phyloP scores from a whole-genome alignment of 2,888 invertebrate genomes.

The Philereme transversata region DNA sequence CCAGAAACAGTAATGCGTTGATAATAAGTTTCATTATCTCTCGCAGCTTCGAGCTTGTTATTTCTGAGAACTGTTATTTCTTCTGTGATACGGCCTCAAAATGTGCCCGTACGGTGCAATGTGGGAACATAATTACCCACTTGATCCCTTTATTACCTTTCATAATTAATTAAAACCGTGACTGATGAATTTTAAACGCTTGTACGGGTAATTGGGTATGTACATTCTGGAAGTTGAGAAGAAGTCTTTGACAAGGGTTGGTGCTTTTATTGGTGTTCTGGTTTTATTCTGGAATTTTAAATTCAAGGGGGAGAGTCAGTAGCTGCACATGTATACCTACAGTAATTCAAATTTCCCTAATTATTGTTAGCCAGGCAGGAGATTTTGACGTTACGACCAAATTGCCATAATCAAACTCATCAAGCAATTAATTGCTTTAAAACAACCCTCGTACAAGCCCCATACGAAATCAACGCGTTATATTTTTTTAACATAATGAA shows the following conservation, averaged over 20 bases:
- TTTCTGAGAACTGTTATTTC: constrained; percentile 4
- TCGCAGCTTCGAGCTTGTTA: no score
- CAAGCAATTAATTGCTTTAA: no score
- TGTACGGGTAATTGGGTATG: constrained; percentile 39
- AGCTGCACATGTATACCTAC: no score
- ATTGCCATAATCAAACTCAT: no score
- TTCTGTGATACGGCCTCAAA: constrained; percentile 26
- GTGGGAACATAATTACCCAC: constrained; percentile 59
- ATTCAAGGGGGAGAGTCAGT: neutral
- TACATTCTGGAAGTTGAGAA: constrained; percentile 35
- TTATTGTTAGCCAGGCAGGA: no score
- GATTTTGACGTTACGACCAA: no score
- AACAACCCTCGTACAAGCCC: no score
- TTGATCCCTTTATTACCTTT: constrained; percentile 58
- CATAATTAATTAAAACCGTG: constrained; percentile 60
- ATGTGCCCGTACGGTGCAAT: constrained; percentile 60
- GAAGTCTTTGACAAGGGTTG: constrained; percentile 34
- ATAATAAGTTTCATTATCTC: no score
- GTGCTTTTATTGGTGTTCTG: constrained; percentile 25
- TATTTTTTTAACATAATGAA: no score
- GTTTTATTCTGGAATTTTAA: constrained; percentile 13
- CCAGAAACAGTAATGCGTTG: no score
- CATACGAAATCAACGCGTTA: no score
- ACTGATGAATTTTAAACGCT: constrained; percentile 41
- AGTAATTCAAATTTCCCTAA: no score